Conservation (phyloP, 2,888 invertebrate genomes). For the Aspidiotus rigidus region DNA sequence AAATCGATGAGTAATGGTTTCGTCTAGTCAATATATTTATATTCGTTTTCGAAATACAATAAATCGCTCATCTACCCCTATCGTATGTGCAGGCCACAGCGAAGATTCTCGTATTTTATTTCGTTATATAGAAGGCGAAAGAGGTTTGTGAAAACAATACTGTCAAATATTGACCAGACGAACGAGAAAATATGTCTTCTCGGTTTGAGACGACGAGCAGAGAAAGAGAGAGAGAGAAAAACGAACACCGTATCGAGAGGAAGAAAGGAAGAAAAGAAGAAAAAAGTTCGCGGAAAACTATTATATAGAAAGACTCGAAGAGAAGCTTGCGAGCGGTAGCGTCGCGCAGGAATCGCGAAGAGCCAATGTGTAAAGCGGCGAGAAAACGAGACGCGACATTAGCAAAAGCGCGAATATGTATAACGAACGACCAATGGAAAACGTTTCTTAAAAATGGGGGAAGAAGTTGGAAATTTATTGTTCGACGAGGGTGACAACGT, state of each 20-base stretch:
- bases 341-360: too few relatives aligned
- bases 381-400: slow-evolving; percentile 22
- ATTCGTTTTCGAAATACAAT: too few relatives aligned
- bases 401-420: slow-evolving; percentile 7
- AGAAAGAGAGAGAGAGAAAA: neutral
- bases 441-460: slow-evolving; percentile 23
- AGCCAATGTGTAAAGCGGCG: neutral
- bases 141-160: neutral
- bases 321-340: too few relatives aligned
- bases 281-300: neutral
- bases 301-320: slow-evolving; percentile 11
- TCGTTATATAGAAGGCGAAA: neutral
- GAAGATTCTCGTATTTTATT: too few relatives aligned
- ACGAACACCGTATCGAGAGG: neutral
- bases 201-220: slow-evolving; percentile 1
- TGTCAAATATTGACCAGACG: slow-evolving; percentile 4
- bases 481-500: slow-evolving; percentile 23
- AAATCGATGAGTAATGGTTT: too few relatives aligned
- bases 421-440: slow-evolving; percentile 26
- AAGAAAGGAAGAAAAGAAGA: neutral
- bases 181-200: neutral
- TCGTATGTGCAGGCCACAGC: too few relatives aligned
- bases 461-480: slow-evolving; percentile 23
- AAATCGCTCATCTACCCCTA: too few relatives aligned
- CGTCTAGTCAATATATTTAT: too few relatives aligned